phyloP scores from a whole-genome alignment of 64 coral and sea anemone species.

The Actinia equina region DNA sequence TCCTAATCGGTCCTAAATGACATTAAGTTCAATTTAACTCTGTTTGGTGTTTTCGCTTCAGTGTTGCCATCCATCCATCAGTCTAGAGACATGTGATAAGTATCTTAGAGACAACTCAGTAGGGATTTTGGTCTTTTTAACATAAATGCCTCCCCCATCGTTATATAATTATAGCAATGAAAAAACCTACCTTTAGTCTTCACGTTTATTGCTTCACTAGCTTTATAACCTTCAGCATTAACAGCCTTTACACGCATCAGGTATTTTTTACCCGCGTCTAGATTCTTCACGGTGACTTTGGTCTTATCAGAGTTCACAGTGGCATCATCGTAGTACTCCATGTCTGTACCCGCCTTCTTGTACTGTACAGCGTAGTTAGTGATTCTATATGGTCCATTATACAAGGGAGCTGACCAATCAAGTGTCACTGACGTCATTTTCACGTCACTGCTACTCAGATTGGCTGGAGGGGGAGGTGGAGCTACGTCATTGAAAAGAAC shows the following conservation, averaged over 20 bases:
- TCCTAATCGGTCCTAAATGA: no score
- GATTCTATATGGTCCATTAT: background rate
- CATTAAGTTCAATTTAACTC: no score
- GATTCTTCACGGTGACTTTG: background rate
- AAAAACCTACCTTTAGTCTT: background rate
- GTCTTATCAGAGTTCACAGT: background rate
- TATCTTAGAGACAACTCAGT: no score
- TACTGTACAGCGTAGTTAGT: constrained; percentile 3
- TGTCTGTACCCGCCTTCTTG: background rate
- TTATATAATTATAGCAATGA: background rate
- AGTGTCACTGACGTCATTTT: background rate
- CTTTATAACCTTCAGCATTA: background rate
- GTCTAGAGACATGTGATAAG: no score
- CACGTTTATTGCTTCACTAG: background rate
- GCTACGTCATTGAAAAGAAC: background rate
- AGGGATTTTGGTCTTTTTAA: no score
- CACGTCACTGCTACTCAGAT: background rate
- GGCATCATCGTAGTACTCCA: background rate
- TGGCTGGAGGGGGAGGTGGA: background rate
- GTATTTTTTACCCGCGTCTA: background rate
- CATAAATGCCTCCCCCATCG: no score
- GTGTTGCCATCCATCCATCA: no score
- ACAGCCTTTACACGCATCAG: background rate
- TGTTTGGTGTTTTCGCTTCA: no score
- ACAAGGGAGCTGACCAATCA: background rate